phyloP scores from a whole-genome alignment of 2,797 vertebrate species.

The Mormyrus proboscirostris region DNA sequence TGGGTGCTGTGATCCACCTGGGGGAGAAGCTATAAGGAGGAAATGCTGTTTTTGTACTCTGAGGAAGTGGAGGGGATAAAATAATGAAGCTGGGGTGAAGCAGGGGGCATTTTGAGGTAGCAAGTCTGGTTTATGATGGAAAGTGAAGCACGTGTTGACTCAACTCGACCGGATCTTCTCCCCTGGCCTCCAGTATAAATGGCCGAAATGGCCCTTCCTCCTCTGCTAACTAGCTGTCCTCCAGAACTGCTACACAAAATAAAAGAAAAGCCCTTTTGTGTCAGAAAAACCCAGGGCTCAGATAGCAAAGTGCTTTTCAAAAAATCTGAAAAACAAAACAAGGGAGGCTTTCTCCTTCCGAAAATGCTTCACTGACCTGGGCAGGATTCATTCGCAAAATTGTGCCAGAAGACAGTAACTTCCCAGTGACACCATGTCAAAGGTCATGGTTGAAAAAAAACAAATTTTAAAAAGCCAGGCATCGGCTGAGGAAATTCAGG shows the following conservation, averaged over 20 bases:
- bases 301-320: neutral
- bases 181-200: neutral
- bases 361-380: neutral
- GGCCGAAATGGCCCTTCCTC: neutral
- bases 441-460: neutral
- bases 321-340: neutral
- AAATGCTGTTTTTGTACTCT: neutral
- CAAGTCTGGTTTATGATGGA: neutral
- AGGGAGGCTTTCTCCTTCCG: neutral
- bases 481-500: neutral
- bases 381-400: neutral
- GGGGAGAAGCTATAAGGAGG: neutral
- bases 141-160: neutral
- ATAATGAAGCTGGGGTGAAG: neutral
- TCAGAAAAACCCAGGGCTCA: neutral
- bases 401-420: neutral
- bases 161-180: neutral
- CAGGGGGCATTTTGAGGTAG: neutral
- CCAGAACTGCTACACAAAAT: neutral
- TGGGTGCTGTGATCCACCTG: neutral
- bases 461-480: neutral
- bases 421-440: neutral
- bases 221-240: neutral
- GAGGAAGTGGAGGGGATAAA: neutral
- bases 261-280: slow-evolving; percentile 14